Conservation (phyloP, 2,888 invertebrate genomes). For the Altica lythri region DNA sequence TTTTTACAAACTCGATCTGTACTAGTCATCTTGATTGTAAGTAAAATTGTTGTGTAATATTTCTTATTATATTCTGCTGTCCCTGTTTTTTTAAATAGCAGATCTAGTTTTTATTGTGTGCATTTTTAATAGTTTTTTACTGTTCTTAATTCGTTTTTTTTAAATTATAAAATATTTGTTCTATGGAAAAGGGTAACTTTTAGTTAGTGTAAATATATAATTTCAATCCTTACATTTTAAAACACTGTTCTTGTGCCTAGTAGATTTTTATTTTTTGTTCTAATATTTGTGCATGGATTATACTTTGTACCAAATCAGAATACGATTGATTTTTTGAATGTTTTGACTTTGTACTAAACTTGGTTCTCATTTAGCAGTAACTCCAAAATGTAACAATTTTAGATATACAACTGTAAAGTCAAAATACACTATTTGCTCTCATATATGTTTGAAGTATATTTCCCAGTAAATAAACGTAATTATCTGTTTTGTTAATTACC, state of each 20-base stretch:
- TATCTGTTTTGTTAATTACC: no score
- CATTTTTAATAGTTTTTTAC: conserved; percentile 41
- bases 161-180: conserved; percentile 41
- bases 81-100: conserved; percentile 37
- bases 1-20: conserved; percentile 51
- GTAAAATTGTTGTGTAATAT: conserved; percentile 55
- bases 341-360: no score
- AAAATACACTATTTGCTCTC: no score
- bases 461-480: no score
- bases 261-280: conserved; percentile 10
- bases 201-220: conserved; percentile 39
- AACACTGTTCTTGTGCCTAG: conserved; percentile 18
- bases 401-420: no score
- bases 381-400: no score
- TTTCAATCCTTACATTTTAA: conserved; percentile 3
- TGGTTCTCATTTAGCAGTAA: no score
- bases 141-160: conserved; percentile 38
- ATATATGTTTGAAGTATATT: no score
- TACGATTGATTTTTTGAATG: no score
- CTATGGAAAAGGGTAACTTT: conserved; percentile 45
- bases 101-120: conserved; percentile 40
- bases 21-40: conserved; percentile 58
- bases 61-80: conserved; percentile 43
- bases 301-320: no score
- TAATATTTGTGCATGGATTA: conserved; percentile 3